phyloP scores from a whole-genome alignment of 2,113 vertebrate genomes.

The Halichoerus grypus region DNA sequence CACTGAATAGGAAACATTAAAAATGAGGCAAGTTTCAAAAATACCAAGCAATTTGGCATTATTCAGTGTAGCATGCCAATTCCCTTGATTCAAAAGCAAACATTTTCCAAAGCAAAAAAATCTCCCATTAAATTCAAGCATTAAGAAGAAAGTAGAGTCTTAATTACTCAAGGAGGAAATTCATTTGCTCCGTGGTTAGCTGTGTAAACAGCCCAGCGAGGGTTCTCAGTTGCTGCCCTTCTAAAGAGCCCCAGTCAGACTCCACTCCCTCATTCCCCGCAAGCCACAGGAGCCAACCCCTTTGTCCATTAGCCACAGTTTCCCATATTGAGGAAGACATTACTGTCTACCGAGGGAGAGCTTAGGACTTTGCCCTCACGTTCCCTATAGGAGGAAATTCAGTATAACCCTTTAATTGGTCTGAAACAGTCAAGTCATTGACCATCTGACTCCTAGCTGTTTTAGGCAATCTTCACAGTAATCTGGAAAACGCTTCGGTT shows the following conservation, averaged over 20 bases:
- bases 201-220: not conserved
- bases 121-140: slow-evolving; percentile 29
- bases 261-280: not conserved
- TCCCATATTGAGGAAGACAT: not conserved
- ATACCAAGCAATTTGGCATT: slow-evolving; percentile 47
- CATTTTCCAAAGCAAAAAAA: slow-evolving; percentile 53
- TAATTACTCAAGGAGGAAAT: slow-evolving; percentile 54
- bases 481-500: not conserved
- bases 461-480: not conserved
- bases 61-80: not conserved
- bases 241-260: not conserved
- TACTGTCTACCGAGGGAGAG: not conserved
- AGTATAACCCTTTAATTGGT: not conserved
- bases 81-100: slow-evolving; percentile 71
- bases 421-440: not conserved
- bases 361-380: not conserved
- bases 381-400: not conserved
- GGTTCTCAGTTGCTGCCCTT: not conserved
- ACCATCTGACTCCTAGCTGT: not conserved
- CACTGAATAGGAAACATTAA: slow-evolving; percentile 57
- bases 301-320: not conserved
- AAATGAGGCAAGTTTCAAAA: slow-evolving; percentile 50
- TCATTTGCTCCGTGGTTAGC: not conserved
- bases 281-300: not conserved
- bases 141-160: not conserved